A percentile compares a stretch with the other conserved stretches of the same genome.
Conservation (phyloP, 2,113 vertebrate species). For the Mormoops blainvillei region DNA sequence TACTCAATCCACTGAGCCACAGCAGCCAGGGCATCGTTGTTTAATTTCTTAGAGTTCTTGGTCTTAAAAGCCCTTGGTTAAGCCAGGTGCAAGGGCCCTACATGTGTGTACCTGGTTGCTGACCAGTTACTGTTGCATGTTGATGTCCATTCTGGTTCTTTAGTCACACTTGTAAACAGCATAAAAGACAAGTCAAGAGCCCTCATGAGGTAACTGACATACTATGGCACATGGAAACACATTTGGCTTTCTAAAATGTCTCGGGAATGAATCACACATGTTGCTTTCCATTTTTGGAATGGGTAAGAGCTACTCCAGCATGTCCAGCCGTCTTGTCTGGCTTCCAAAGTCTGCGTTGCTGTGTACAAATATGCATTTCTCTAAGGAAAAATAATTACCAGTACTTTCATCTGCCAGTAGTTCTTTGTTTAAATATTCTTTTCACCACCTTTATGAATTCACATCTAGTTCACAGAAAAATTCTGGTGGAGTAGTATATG, state of each 20-base stretch:
- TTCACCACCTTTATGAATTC: slow-evolving; percentile 1
- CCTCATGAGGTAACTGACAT: neutral
- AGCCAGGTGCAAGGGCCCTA: neutral
- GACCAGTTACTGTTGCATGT: neutral
- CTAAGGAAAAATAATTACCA: neutral
- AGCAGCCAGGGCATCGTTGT: neutral
- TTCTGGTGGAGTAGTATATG: neutral
- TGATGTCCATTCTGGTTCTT: neutral
- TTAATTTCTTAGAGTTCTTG: neutral
- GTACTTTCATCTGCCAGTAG: neutral
- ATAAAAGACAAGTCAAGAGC: neutral
- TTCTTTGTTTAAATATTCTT: slow-evolving; percentile 4
- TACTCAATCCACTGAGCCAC: no score
- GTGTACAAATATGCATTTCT: neutral
- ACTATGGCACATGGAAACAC: neutral
- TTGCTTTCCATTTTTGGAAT: slow-evolving; percentile 38
- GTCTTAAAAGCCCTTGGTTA: neutral
- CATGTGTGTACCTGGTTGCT: neutral
- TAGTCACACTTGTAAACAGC: neutral
- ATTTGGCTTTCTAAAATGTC: slow-evolving; percentile 8
- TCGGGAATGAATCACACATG: slow-evolving; percentile 40
- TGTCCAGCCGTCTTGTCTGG: slow-evolving; percentile 10
- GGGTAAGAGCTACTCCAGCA: slow-evolving; percentile 26
- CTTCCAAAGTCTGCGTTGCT: neutral
- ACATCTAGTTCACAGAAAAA: neutral